Percentiles rank a stretch among this genome's conserved stretches.
These are phyloP conservation scores for Podilymbus podiceps DNA, from an alignment of 2,113 vertebrate genomes.

Conservation along the genomic window DNA sequence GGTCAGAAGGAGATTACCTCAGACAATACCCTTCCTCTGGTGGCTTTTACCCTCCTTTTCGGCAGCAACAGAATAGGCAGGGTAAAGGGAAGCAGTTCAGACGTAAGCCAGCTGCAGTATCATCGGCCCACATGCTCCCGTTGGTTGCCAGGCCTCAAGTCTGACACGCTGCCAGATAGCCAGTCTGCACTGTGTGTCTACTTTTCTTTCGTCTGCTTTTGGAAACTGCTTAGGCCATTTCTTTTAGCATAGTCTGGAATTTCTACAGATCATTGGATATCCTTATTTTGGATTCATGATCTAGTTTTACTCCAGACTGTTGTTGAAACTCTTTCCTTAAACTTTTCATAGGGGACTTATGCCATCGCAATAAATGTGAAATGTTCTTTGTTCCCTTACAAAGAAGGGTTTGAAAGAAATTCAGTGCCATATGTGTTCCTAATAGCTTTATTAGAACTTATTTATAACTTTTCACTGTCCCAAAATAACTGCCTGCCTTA, in stretches of 20 bases:
- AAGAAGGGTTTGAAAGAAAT: constrained; percentile 20
- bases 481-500: constrained; percentile 42
- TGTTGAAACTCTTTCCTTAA: background rate
- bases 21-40: constrained; percentile 35
- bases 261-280: background rate
- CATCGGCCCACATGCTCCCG: constrained; percentile 51
- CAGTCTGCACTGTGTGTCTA: background rate
- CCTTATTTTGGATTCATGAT: background rate
- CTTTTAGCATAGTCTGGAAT: background rate
- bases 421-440: background rate
- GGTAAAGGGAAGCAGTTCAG: constrained; percentile 63
- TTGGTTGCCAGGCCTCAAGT: background rate
- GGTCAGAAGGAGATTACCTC: background rate
- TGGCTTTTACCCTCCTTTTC: constrained; percentile 47
- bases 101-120: constrained; percentile 51
- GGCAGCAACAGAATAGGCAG: constrained; percentile 1
- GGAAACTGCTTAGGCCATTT: background rate
- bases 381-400: constrained; percentile 34
- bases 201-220: background rate
- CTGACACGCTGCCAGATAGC: constrained; percentile 35
- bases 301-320: background rate
- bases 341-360: background rate
- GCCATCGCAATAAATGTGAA: background rate
- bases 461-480: constrained; percentile 4
- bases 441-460: constrained; percentile 27